Base-by-base conservation (phyloP, 2,888 invertebrate genomes). In the Osedax fenrisi region DNA sequence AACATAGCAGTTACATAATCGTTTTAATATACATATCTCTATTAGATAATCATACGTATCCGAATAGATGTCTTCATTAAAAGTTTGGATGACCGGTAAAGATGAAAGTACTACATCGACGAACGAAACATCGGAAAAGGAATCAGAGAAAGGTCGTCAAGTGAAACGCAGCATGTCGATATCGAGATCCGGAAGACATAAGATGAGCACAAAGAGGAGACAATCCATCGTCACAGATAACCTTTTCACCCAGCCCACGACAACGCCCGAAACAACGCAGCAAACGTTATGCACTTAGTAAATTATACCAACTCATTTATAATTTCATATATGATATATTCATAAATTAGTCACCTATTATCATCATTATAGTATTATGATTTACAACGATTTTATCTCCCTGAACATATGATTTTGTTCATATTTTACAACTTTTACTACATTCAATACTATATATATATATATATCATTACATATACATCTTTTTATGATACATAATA, bases 131-230 rank as follows among this genome's bases (percentile, higher is more conserved):
- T 25, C 64, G 2, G 64, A 25, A 21, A 64, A 64, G 64, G 64
- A 64, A 13, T 23, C 64, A n/a, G 26, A 68, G 21, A 68, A 25
- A 26, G 68, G 5, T 13, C 25, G 25, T 13, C 26, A 24, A 1
- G 25, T 27, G n/a, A 26, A 68, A 26, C 2, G 68, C 26, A 25
- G 17, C 26, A 0, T 68, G 22, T 68, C 68, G 13, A 68, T 68
- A 25, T 68, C 68, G 23, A 25, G 68, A 17, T 68, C 68, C n/a
- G 68, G 68, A n/a, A 25, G 68, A 22, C 68, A 68, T 26, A 68
- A 68, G n/a, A 26, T 68, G 27, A 26, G 22, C 5, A 21, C 21
- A 13, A 26, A 68, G n/a, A 25, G 68, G 13, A 24, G 68, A 2
- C 26, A 68, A 26, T 26, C 26, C 26, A 27, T 68, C 10, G 26